These are phyloP conservation scores for Diaprepes abbreviatus DNA, from an alignment of 2,888 invertebrate species.

Conservation along the genomic window DNA sequence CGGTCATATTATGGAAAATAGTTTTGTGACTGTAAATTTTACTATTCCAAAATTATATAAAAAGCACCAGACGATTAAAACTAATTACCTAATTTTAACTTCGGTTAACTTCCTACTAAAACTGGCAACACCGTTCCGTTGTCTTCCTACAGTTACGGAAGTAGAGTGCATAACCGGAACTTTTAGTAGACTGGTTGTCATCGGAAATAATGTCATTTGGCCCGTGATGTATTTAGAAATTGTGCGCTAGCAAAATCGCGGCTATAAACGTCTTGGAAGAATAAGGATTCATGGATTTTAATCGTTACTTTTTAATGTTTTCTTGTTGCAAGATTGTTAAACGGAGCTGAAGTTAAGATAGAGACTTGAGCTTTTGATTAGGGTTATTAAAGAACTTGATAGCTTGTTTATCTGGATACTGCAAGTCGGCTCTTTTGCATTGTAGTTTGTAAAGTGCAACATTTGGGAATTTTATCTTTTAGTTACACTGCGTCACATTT, in stretches of 20 bases:
- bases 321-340: slow-evolving; percentile 12
- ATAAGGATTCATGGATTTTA: slow-evolving; percentile 11
- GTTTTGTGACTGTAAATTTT: no score
- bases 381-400: neutral
- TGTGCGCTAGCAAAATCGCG: slow-evolving; percentile 29
- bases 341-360: slow-evolving; percentile 1
- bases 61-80: no score
- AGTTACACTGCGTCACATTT: no score
- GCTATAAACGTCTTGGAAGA: slow-evolving; percentile 16
- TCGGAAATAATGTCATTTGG: slow-evolving; percentile 57
- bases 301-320: slow-evolving; percentile 5
- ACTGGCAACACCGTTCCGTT: slow-evolving; percentile 26
- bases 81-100: no score
- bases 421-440: no score
- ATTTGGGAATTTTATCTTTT: no score
- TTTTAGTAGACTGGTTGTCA: slow-evolving; percentile 52
- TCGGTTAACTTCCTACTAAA: neutral
- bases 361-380: neutral
- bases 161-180: slow-evolving; percentile 53
- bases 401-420: neutral
- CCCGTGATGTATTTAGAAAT: slow-evolving; percentile 35
- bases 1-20: no score
- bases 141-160: slow-evolving; percentile 33
- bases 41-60: no score
- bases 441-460: no score